Percentiles rank a stretch among this genome's conserved stretches.
Evolutionary conservation across 2,113 vertebrate species (phyloP).

Genomic region (Anarhynchus alexandrinus): DNA sequence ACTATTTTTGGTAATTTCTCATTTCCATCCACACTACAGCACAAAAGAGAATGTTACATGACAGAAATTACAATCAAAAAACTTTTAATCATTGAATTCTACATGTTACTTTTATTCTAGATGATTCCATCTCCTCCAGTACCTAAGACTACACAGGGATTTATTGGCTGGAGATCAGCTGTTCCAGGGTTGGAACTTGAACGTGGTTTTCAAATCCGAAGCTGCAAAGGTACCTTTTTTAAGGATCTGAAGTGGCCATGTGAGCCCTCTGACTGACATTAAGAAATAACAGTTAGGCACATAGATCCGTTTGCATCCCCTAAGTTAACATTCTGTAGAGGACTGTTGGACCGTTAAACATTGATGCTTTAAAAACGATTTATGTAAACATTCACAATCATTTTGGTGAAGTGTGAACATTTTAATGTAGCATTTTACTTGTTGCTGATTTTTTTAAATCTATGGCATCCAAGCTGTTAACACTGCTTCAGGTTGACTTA

Average conservation of each 20-base stretch:
- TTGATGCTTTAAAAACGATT: neutral
- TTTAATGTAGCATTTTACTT: neutral
- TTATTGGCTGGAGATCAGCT: slow-evolving; percentile 86
- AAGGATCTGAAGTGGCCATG: slow-evolving; percentile 72
- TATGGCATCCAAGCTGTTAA: neutral
- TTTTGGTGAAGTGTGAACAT: neutral
- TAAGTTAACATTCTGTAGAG: neutral
- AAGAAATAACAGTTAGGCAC: neutral
- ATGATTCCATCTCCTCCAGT: slow-evolving; percentile 80
- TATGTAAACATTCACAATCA: neutral
- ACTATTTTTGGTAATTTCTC: neutral
- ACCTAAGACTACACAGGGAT: slow-evolving; percentile 80
- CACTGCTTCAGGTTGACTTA: neutral
- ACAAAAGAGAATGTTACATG: neutral
- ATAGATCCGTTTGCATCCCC: neutral
- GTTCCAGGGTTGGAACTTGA: slow-evolving; percentile 75
- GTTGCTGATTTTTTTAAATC: neutral
- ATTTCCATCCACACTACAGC: neutral
- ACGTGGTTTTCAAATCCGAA: slow-evolving; percentile 16
- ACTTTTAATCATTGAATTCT: neutral
- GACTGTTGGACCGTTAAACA: neutral
- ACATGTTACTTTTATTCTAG: slow-evolving; percentile 52
- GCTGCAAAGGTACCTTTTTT: slow-evolving; percentile 75
- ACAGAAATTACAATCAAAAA: neutral
- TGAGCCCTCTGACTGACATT: slow-evolving; percentile 63